phyloP scores from a whole-genome alignment of 2,797 vertebrate species.

The Typhlichthys subterraneus region DNA sequence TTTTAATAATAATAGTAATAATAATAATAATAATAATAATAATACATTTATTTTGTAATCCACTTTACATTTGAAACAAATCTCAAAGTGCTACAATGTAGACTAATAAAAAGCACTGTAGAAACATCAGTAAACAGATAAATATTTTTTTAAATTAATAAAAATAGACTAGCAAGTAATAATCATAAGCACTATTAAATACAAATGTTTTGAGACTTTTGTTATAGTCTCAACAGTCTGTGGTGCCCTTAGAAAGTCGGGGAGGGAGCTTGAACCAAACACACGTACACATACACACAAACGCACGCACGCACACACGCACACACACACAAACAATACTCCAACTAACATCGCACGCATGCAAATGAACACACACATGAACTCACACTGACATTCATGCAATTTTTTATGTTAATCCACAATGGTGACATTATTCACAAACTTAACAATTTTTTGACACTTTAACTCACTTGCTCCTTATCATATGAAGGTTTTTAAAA shows the following conservation, averaged over 20 bases:
- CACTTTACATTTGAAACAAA: too few species aligned
- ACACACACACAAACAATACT: background rate
- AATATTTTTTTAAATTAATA: too few species aligned
- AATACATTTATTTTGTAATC: too few species aligned
- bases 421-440: slow-evolving; percentile 26
- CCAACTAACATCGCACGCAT: background rate
- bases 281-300: slow-evolving; percentile 6
- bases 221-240: too few species aligned
- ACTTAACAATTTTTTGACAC: background rate
- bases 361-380: background rate
- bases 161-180: too few species aligned
- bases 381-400: slow-evolving; percentile 10
- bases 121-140: too few species aligned
- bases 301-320: slow-evolving; percentile 1
- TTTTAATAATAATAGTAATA: background rate
- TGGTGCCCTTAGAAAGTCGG: too few species aligned
- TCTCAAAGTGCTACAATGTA: too few species aligned
- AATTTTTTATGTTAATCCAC: slow-evolving; percentile 8
- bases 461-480: background rate
- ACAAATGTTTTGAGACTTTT: too few species aligned
- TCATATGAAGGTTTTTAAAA: background rate
- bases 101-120: too few species aligned
- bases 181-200: too few species aligned
- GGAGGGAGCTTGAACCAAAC: too few species aligned
- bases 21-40: background rate